Evolutionary conservation across 2,888 invertebrate genomes (phyloP), one percentile per base, ranked within the genome.

Genomic region (Cryptocephalus moraei): DNA sequence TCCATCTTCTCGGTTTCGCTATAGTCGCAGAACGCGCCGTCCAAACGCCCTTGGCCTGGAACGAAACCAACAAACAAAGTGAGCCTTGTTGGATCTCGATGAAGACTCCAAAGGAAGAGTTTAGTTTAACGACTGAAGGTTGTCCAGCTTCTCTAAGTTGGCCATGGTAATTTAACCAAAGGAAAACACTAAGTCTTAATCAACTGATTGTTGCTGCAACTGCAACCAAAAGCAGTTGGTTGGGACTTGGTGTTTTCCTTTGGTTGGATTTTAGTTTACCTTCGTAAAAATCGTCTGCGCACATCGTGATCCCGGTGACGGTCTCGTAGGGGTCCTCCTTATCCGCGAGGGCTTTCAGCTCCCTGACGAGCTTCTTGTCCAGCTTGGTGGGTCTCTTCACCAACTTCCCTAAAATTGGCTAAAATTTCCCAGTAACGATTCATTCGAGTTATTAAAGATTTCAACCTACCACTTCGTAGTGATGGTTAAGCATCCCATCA

Each of bases 221-320:
- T n/a, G n/a, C n/a, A n/a, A n/a, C n/a, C n/a, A n/a, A n/a, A n/a
- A n/a, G n/a, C n/a, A n/a, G n/a, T n/a, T n/a, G n/a, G n/a, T n/a
- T n/a, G n/a, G n/a, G n/a, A n/a, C n/a, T n/a, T n/a, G n/a, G n/a
- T n/a, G n/a, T n/a, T n/a, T n/a, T n/a, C n/a, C n/a, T n/a, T n/a
- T n/a, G n/a, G n/a, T n/a, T n/a, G n/a, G n/a, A 22, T 6, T 22
- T 4, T 22, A 22, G 22, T 2, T 22, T 42, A 85, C 89, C 94
- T 80, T 99, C 97, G 69, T 97, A 99, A 69, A 99, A 99, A 70
- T 97, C 97, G 64, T 91, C 86, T 9, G 96, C 90, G 73, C 96
- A 95, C 82, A 96, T 84, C 0, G 97, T 99, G 66, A 87, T 91
- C 41, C 97, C 99, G 43, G 80, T 78, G 36, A 91, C 80, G 0